These are phyloP conservation scores for Sakesphorus luctuosus DNA, from an alignment of 2,113 vertebrate species.

Conservation along the genomic window DNA sequence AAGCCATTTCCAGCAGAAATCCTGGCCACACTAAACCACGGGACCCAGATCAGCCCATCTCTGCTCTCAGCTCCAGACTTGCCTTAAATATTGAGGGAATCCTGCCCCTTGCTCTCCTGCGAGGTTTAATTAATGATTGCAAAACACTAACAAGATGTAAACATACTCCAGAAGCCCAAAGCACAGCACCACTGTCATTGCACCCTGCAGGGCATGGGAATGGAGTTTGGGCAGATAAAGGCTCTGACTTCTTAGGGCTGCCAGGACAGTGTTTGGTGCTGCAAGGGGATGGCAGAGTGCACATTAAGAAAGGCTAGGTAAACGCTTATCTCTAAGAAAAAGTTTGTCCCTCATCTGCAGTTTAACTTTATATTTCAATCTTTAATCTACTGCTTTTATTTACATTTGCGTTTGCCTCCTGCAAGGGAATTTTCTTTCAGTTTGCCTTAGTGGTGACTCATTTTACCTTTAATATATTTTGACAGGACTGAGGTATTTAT, in stretches of 20 bases:
- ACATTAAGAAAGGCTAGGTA: rapidly evolving
- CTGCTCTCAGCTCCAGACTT: neutral
- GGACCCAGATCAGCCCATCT: too few species aligned
- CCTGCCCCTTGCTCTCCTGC: neutral
- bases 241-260: neutral
- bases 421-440: neutral
- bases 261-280: neutral
- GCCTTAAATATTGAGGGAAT: too few species aligned
- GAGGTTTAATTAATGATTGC: neutral
- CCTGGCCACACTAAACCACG: rapidly evolving
- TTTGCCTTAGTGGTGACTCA: neutral
- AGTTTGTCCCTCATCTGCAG: neutral
- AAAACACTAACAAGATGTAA: neutral
- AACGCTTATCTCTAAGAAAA: neutral
- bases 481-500: neutral
- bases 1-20: neutral
- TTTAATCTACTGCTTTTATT: neutral
- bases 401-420: neutral
- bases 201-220: rapidly evolving
- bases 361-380: neutral
- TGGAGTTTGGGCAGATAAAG: neutral
- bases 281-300: neutral
- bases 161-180: neutral
- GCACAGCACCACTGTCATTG: rapidly evolving
- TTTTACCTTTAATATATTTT: neutral